Evolutionary conservation across 2,888 invertebrate genomes (phyloP).

Genomic region (Linyphia triangularis): DNA sequence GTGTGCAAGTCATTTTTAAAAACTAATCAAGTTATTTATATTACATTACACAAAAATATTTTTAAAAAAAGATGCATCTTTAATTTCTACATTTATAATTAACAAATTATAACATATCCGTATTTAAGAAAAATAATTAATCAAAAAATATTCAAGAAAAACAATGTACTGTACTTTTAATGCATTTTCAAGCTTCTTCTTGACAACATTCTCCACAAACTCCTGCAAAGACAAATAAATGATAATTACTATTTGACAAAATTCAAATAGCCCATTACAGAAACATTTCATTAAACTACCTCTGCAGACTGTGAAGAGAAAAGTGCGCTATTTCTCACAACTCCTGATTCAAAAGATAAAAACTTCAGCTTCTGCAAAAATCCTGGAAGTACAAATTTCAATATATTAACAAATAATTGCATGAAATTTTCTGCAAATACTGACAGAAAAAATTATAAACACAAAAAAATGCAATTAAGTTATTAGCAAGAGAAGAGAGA

Average conservation of each 20-base stretch:
- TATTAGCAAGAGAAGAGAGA: too few relatives aligned
- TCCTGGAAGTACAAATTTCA: too few relatives aligned
- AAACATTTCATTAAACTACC: not conserved
- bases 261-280: not conserved
- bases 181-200: slow-evolving; percentile 31
- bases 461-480: too few relatives aligned
- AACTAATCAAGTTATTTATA: too few relatives aligned
- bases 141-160: too few relatives aligned
- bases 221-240: not conserved
- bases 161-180: too few relatives aligned
- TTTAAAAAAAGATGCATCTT: not conserved
- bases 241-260: not conserved
- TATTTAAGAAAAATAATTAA: not conserved
- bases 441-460: too few relatives aligned
- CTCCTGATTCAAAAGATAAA: slow-evolving; percentile 79
- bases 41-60: not conserved
- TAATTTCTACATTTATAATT: not conserved
- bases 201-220: slow-evolving; percentile 39
- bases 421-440: too few relatives aligned
- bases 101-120: not conserved
- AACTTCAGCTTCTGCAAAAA: slow-evolving; percentile 45
- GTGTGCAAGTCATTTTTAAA: too few relatives aligned
- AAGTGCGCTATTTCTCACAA: not conserved
- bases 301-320: slow-evolving; percentile 17
- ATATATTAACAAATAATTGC: too few relatives aligned